Base-by-base conservation (phyloP, 2,797 vertebrate species). In the Danio kyathit region DNA sequence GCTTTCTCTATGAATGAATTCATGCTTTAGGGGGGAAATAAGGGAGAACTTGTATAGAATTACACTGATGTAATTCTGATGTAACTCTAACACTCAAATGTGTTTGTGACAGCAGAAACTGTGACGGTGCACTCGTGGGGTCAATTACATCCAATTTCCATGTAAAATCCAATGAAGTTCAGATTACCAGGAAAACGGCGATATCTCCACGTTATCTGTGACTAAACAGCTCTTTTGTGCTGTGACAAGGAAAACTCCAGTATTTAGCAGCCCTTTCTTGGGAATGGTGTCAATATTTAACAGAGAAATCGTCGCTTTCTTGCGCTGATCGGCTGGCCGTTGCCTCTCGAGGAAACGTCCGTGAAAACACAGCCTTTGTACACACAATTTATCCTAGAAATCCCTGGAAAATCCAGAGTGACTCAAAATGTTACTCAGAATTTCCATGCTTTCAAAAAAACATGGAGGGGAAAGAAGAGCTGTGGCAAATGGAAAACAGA, bases 271-370 rank as follows among this genome's bases (percentile, higher is more conserved):
- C 48, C 43, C 51, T 79, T 72, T 79, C 67, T 71, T 61, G 67
- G 46, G 44, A 79, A 57, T 13, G 14, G 63, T 79, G 76, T 74
- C 46, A 83, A 69, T 80, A 76, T 61, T 79, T 71, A 75, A 75
- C 77, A 79, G 61, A 40, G 48, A 56, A 70, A 63, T 41, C 21
- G 74, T 79, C 14, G 38, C 40, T 76, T 70, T 63, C 77, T 71
- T 83, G 54, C 2, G 6, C 29, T 17, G 17, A 69, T 52, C 5
- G 10, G 9, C n/a, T 69, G 19, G 51, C 29, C 2, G 51, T 67
- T 61, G 46, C 54, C 56, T 70, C 64, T 61, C 11, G 60, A 75
- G 17, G 69, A 69, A 70, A 67, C 7, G 61, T 52, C 19, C 67
- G 54, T 17, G 41, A 78, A 60, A n/a, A 72, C 11, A 59, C 54